Conservation (phyloP, 2,888 invertebrate genomes). For the Poecilobothrus nobilitatus region DNA sequence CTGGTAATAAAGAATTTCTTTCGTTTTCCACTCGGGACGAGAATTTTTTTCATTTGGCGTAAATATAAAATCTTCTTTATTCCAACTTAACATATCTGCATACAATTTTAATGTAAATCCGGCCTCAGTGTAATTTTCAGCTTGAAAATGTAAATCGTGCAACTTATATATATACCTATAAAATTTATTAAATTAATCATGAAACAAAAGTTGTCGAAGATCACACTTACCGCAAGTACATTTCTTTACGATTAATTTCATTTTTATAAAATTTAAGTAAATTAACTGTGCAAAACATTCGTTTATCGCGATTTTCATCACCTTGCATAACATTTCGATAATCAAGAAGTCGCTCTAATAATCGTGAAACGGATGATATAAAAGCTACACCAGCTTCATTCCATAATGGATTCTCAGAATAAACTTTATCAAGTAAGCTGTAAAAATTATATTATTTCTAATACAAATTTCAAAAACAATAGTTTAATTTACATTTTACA, state of each 20-base stretch:
- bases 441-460: constrained; percentile 13
- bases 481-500: constrained; percentile 71
- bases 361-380: constrained; percentile 81
- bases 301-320: constrained; percentile 87
- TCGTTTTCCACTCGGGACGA: constrained; percentile 80
- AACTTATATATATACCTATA: constrained; percentile 83
- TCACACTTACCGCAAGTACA: constrained; percentile 64
- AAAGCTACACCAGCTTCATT: constrained; percentile 87
- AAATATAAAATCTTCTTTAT: constrained; percentile 53
- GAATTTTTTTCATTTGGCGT: constrained; percentile 59
- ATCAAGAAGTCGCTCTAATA: constrained; percentile 81
- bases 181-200: not conserved
- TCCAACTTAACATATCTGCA: constrained; percentile 83
- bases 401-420: constrained; percentile 78
- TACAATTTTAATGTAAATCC: constrained; percentile 91
- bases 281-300: constrained; percentile 95
- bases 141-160: constrained; percentile 81
- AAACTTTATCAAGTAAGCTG: constrained; percentile 77
- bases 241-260: constrained; percentile 89
- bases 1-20: constrained; percentile 58
- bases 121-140: constrained; percentile 90
- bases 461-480: not conserved
- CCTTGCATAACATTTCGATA: constrained; percentile 93
- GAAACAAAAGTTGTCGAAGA: too few relatives aligned
- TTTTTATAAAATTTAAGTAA: constrained; percentile 92